phyloP scores from a whole-genome alignment of 2,797 vertebrate species.

The Pogoniulus pusillus region DNA sequence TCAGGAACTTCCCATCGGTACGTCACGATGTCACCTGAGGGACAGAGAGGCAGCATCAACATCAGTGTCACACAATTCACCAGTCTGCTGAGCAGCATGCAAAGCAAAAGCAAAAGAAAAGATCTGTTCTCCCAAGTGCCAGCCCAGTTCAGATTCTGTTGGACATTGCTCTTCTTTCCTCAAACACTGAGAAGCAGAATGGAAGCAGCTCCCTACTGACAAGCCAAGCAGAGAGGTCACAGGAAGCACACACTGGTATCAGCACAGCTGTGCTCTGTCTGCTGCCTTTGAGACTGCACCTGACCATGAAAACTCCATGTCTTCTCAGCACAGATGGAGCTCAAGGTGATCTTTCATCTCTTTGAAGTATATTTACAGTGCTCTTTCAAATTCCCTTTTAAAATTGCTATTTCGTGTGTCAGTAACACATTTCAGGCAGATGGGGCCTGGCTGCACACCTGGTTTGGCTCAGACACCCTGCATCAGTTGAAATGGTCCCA shows the following conservation, averaged over 20 bases:
- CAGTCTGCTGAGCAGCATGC: background rate
- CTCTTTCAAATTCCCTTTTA: background rate
- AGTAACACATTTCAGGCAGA: background rate
- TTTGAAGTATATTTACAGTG: background rate
- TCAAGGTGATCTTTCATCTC: background rate
- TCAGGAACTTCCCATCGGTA: conserved; percentile 77
- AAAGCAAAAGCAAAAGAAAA: background rate
- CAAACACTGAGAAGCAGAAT: background rate
- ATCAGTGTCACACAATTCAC: background rate
- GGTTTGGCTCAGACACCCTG: background rate
- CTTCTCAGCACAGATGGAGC: background rate
- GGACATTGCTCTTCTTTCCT: background rate
- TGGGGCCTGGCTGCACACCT: background rate
- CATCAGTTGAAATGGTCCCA: fast-evolving
- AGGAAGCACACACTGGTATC: background rate
- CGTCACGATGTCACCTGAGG: conserved; percentile 74
- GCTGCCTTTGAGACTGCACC: background rate
- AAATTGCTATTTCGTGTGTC: background rate
- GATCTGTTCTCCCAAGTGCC: background rate
- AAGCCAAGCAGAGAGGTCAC: background rate
- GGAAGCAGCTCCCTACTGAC: background rate
- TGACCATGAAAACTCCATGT: background rate
- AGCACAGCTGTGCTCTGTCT: background rate
- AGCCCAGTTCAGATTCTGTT: background rate
- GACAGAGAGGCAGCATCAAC: background rate